A percentile compares a stretch with the other conserved stretches of the same genome.
Evolutionary conservation across 2,113 vertebrate genomes (phyloP).

Genomic region (Neogobius melanostomus): DNA sequence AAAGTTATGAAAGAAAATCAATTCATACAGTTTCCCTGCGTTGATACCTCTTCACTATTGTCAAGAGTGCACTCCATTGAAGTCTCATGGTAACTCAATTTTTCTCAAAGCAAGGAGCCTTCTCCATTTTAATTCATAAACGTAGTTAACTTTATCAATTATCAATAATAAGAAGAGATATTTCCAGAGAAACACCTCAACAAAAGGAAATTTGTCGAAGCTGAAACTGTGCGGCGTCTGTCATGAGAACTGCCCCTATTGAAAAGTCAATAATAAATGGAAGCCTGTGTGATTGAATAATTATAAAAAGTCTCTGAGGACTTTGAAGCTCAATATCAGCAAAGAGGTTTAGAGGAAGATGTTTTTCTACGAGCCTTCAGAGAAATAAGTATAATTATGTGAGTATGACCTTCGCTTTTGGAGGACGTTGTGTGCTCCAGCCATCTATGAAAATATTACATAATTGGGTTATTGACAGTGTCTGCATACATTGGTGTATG

Average conservation of each 20-base stretch:
- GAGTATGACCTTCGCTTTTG: neutral
- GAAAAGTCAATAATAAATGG: neutral
- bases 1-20: too few species aligned
- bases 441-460: neutral
- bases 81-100: too few species aligned
- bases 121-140: too few species aligned
- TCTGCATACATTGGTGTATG: too few species aligned
- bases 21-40: too few species aligned
- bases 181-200: too few species aligned
- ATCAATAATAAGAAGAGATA: too few species aligned
- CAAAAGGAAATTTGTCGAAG: neutral
- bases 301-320: slow-evolving; percentile 6
- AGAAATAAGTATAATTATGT: slow-evolving; percentile 30
- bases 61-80: too few species aligned
- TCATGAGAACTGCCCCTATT: neutral
- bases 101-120: too few species aligned
- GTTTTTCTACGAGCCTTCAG: slow-evolving; percentile 22
- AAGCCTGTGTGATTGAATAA: slow-evolving; percentile 7
- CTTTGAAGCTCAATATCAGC: slow-evolving; percentile 31
- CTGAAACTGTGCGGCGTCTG: neutral
- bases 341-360: slow-evolving; percentile 11
- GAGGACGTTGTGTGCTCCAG: neutral
- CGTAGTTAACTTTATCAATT: too few species aligned
- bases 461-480: too few species aligned
- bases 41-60: too few species aligned